Conservation (phyloP, 2,113 vertebrate genomes). For the Scomber scombrus region DNA sequence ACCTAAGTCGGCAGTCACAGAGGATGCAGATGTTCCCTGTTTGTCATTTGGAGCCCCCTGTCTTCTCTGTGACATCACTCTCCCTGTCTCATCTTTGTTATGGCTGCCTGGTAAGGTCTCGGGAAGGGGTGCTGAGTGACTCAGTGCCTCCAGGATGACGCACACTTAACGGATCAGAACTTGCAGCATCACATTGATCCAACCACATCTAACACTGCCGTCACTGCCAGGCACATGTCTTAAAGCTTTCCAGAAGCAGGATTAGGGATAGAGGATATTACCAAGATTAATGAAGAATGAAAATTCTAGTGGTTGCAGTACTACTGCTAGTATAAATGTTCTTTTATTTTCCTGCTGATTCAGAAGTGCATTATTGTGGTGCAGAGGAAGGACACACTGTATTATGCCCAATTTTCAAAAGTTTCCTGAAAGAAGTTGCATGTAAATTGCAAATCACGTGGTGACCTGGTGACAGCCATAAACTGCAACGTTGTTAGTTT, state of each 20-base stretch:
- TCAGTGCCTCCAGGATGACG: constrained; percentile 68
- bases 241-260: constrained; percentile 38
- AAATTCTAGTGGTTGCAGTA: background rate
- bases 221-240: constrained; percentile 40
- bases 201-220: constrained; percentile 28
- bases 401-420: background rate
- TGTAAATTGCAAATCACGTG: no score
- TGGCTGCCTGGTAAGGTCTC: constrained; percentile 37
- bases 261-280: constrained; percentile 39
- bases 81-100: constrained; percentile 45
- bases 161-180: constrained; percentile 70
- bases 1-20: constrained; percentile 35
- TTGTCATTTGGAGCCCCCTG: constrained; percentile 58
- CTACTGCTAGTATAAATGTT: constrained; percentile 17
- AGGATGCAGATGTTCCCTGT: constrained; percentile 49
- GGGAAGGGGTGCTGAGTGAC: constrained; percentile 57
- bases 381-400: background rate
- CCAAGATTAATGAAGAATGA: constrained; percentile 26
- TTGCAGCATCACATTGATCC: constrained; percentile 61
- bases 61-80: constrained; percentile 40
- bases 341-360: background rate
- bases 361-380: background rate
- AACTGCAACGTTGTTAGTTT: no score
- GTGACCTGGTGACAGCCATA: background rate
- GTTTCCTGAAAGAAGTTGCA: background rate